These are phyloP conservation scores for Buphagus erythrorhynchus DNA, from an alignment of 2,797 vertebrate genomes.

Conservation along the genomic window DNA sequence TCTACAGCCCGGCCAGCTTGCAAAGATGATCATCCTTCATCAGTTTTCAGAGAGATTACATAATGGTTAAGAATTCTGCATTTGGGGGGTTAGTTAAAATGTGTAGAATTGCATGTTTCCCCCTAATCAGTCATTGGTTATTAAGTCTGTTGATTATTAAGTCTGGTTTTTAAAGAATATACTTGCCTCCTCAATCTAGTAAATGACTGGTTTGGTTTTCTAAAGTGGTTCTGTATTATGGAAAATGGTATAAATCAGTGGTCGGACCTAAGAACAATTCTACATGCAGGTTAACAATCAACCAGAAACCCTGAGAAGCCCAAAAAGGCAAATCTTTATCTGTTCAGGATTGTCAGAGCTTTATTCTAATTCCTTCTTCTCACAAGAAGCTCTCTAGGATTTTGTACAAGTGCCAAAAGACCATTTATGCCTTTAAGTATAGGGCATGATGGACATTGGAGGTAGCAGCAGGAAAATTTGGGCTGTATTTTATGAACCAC, in stretches of 20 bases:
- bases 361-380: background rate
- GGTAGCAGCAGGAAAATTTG: fast-evolving
- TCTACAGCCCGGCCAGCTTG: background rate
- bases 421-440: background rate
- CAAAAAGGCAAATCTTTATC: background rate
- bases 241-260: background rate
- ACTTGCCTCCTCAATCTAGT: background rate
- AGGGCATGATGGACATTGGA: fast-evolving
- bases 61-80: background rate
- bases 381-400: background rate
- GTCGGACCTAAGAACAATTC: background rate
- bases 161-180: background rate
- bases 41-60: background rate
- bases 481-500: fast-evolving
- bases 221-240: background rate
- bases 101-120: fast-evolving
- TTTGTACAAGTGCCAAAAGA: background rate
- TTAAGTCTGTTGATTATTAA: background rate
- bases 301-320: background rate
- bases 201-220: background rate
- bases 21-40: background rate
- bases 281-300: background rate
- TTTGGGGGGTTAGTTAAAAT: background rate
- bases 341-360: background rate
- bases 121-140: background rate